Evolutionary conservation across 2,113 vertebrate genomes (phyloP).

Genomic region (Nesospiza acunhae): DNA sequence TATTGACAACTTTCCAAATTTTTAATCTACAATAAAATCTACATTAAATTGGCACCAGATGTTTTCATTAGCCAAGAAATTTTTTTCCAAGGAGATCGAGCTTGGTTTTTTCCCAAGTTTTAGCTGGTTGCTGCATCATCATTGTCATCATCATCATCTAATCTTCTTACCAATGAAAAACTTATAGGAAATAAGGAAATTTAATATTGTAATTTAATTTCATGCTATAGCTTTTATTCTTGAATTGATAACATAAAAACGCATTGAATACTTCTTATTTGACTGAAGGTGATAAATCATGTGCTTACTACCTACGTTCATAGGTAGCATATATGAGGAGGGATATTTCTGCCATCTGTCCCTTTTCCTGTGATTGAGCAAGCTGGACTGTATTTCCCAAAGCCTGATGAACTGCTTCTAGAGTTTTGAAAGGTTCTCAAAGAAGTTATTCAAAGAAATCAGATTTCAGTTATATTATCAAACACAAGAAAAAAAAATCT

Average conservation of each 20-base stretch:
- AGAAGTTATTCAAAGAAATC: neutral
- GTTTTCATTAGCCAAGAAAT: neutral
- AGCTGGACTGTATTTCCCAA: neutral
- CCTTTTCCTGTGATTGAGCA: neutral
- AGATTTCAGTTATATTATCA: neutral
- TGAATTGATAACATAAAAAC: neutral
- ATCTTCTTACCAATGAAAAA: neutral
- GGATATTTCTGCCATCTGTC: neutral
- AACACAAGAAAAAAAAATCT: neutral
- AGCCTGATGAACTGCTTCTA: neutral
- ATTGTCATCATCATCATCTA: neutral
- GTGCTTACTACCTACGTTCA: neutral
- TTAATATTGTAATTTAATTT: neutral
- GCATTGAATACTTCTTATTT: neutral
- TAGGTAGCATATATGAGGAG: neutral
- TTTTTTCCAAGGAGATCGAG: neutral
- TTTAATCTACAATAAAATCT: neutral
- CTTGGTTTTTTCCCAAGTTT: neutral
- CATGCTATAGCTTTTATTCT: neutral
- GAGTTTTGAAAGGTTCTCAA: neutral
- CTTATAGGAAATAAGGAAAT: neutral
- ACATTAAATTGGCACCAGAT: neutral
- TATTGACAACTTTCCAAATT: neutral
- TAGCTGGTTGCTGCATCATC: neutral
- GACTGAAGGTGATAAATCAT: neutral